phyloP scores from a whole-genome alignment of 2,797 vertebrate genomes.

The Sciaenops ocellatus region DNA sequence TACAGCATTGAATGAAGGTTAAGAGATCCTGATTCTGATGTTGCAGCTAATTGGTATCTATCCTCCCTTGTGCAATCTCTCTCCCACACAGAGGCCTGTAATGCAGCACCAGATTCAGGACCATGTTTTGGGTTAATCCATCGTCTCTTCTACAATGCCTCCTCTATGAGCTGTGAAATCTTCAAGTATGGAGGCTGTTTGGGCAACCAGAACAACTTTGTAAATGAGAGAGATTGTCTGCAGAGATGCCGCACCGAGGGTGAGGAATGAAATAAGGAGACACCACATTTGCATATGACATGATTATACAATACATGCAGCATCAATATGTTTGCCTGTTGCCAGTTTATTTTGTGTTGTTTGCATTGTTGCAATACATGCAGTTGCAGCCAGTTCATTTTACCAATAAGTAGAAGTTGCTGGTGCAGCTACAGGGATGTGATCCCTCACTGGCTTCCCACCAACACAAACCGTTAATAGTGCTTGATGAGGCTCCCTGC shows the following conservation, averaged over 20 bases:
- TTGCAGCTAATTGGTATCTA: neutral
- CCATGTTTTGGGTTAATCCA: slow-evolving; percentile 87
- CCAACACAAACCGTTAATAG: neutral
- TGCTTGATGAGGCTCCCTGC: no score
- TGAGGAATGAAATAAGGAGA: slow-evolving; percentile 66
- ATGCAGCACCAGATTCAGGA: slow-evolving; percentile 77
- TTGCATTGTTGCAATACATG: no score
- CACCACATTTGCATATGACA: neutral
- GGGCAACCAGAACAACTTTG: slow-evolving; percentile 94
- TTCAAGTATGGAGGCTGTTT: slow-evolving; percentile 92
- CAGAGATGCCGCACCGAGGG: slow-evolving; percentile 95
- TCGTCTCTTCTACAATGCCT: slow-evolving; percentile 90
- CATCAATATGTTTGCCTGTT: neutral
- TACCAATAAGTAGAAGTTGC: neutral
- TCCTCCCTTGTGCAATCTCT: neutral
- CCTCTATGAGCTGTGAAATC: slow-evolving; percentile 89
- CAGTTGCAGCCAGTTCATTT: neutral
- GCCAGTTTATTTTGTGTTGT: neutral
- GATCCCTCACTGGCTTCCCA: neutral
- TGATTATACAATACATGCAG: neutral
- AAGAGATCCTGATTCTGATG: neutral
- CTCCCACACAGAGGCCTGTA: slow-evolving; percentile 84
- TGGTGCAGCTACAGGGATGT: neutral
- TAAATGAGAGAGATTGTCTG: slow-evolving; percentile 89
- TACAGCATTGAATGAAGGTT: neutral